A percentile compares a stretch with the other conserved stretches of the same genome.
phyloP scores from a whole-genome alignment of 2,888 invertebrate genomes.

The Drosophila hawaiiensis region DNA sequence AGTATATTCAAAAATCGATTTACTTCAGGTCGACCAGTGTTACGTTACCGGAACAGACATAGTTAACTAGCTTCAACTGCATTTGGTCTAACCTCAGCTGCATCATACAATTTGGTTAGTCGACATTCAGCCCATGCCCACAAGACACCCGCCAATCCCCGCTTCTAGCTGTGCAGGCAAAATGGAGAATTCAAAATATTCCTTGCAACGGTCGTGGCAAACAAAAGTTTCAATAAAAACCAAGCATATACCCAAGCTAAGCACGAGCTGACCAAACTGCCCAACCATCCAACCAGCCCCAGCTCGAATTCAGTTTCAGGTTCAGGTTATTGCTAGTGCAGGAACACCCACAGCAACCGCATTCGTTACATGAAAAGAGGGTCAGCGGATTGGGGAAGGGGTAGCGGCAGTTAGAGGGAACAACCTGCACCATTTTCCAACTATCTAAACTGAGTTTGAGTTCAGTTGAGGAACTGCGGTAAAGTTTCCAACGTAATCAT shows the following conservation, averaged over 20 bases:
- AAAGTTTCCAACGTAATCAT: slow-evolving; percentile 80
- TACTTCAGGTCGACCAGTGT: too few species aligned
- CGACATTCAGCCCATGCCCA: not conserved
- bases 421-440: slow-evolving; percentile 69
- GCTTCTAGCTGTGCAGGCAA: slow-evolving; percentile 5
- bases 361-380: slow-evolving; percentile 54
- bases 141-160: not conserved
- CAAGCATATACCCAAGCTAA: slow-evolving; percentile 61
- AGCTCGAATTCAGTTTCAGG: slow-evolving; percentile 42
- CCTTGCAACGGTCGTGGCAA: slow-evolving; percentile 67
- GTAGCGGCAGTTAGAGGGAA: not conserved
- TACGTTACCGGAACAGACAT: not conserved
- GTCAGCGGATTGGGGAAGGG: not conserved
- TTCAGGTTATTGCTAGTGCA: slow-evolving; percentile 42
- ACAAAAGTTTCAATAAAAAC: slow-evolving; percentile 81
- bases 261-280: slow-evolving; percentile 28
- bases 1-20: not conserved
- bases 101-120: slow-evolving; percentile 26
- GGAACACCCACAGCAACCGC: slow-evolving; percentile 74
- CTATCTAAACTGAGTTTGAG: slow-evolving; percentile 78
- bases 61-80: slow-evolving; percentile 10
- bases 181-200: slow-evolving; percentile 73
- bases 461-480: slow-evolving; percentile 78
- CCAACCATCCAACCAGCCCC: slow-evolving; percentile 6
- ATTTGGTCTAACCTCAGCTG: slow-evolving; percentile 22